A percentile compares a stretch with the other conserved stretches of the same genome.
Evolutionary conservation across 92 coral and sea anemone species (phyloP).

Genomic region (Palythoa grandis): DNA sequence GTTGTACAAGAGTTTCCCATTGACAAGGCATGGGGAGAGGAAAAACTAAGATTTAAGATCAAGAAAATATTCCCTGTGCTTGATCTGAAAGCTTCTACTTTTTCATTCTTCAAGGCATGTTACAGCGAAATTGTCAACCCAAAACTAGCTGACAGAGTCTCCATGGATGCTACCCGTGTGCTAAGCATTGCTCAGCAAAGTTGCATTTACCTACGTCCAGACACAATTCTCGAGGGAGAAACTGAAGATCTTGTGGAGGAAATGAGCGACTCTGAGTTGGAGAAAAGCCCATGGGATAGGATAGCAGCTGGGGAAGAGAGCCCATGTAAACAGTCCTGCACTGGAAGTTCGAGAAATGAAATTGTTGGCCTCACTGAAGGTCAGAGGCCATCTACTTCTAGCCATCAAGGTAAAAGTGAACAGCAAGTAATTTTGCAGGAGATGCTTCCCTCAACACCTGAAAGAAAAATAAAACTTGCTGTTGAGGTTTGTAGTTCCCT

Average conservation of each 20-base stretch:
- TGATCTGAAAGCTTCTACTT: slow-evolving; percentile 13
- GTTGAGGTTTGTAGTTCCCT: slow-evolving; percentile 22
- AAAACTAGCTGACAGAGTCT: slow-evolving; percentile 10
- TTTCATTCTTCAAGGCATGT: slow-evolving; percentile 24
- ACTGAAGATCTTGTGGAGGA: slow-evolving; percentile 21
- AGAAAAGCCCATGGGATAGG: slow-evolving; percentile 20
- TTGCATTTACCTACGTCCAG: slow-evolving; percentile 3
- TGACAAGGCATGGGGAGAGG: slow-evolving; percentile 52
- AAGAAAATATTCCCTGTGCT: slow-evolving; percentile 28
- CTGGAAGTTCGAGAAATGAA: slow-evolving; percentile 20
- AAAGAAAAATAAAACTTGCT: slow-evolving; percentile 6
- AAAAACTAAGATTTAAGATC: slow-evolving; percentile 42
- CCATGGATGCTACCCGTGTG: slow-evolving; percentile 19
- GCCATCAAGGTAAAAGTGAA: slow-evolving; percentile 27
- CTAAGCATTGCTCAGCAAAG: slow-evolving; percentile 24
- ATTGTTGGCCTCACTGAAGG: slow-evolving; percentile 19
- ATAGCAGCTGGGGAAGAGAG: slow-evolving; percentile 20
- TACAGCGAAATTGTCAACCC: slow-evolving; percentile 3
- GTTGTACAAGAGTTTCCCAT: slow-evolving; percentile 53
- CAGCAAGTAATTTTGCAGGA: slow-evolving; percentile 20
- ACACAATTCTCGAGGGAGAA: slow-evolving; percentile 7
- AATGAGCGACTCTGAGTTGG: slow-evolving; percentile 21
- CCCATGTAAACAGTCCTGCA: slow-evolving; percentile 12
- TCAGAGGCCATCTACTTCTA: slow-evolving; percentile 13
- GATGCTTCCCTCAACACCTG: slow-evolving; percentile 22